These are phyloP conservation scores for Actinia equina DNA, from an alignment of 64 coral and sea anemone genomes.

Conservation along the genomic window DNA sequence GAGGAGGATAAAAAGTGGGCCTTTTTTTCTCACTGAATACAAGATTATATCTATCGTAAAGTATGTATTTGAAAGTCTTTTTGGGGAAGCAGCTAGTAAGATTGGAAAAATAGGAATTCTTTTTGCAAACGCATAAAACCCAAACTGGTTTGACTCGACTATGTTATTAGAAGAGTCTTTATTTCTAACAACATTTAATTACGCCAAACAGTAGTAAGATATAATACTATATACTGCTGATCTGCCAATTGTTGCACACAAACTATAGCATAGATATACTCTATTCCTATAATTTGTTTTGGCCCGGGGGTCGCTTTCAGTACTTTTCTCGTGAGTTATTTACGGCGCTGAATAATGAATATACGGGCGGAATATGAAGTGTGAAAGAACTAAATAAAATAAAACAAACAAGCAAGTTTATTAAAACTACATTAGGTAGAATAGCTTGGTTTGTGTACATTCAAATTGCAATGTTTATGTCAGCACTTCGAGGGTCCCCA, in stretches of 20 bases:
- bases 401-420: constrained; percentile 3
- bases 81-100: too few relatives aligned
- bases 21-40: too few relatives aligned
- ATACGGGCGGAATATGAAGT: neutral
- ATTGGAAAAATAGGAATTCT: too few relatives aligned
- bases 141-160: too few relatives aligned
- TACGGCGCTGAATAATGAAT: neutral
- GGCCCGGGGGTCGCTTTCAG: neutral
- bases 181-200: too few relatives aligned
- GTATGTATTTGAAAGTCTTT: too few relatives aligned
- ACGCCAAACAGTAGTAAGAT: neutral
- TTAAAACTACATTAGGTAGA: neutral
- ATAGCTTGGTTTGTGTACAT: neutral
- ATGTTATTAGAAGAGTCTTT: too few relatives aligned
- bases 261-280: neutral
- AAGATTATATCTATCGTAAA: too few relatives aligned
- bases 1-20: too few relatives aligned
- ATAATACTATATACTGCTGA: neutral
- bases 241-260: neutral
- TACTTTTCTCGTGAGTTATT: neutral
- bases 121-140: too few relatives aligned
- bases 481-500: neutral
- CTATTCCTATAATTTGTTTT: too few relatives aligned
- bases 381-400: too few relatives aligned
- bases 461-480: neutral